Conservation (phyloP, 2,113 vertebrate species). For the Elgaria multicarinata region DNA sequence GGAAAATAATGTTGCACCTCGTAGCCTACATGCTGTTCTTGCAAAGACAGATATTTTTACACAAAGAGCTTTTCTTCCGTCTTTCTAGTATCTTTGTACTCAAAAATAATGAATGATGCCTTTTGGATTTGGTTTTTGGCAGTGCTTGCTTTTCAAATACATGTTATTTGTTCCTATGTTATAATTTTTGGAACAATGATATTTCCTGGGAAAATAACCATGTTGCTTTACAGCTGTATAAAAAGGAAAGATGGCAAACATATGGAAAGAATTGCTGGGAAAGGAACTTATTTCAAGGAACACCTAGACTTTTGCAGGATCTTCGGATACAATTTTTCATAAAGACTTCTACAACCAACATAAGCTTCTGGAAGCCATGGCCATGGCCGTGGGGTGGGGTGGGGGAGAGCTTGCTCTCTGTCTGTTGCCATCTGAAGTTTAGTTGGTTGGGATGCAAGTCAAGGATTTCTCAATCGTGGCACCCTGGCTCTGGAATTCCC, state of each 20-base stretch:
- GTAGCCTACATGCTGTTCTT: not conserved
- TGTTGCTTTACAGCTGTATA: constrained; percentile 25
- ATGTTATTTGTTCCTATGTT: constrained; percentile 51
- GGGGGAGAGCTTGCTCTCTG: not conserved
- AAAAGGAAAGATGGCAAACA: constrained; percentile 48
- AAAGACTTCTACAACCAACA: not conserved
- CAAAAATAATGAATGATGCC: constrained; percentile 56
- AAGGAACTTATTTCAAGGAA: constrained; percentile 52
- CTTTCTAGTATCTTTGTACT: constrained; percentile 36
- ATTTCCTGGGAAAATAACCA: constrained; percentile 59
- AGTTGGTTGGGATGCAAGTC: not conserved
- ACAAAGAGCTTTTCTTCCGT: not conserved
- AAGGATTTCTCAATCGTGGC: not conserved
- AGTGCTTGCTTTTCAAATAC: constrained; percentile 48
- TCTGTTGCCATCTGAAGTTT: not conserved
- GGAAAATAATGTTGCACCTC: not conserved
- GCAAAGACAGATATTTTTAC: constrained; percentile 50
- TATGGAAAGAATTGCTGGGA: constrained; percentile 64
- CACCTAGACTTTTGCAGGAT: constrained; percentile 48
- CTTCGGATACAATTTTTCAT: no score
- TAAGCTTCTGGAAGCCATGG: not conserved
- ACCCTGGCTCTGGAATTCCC: not conserved
- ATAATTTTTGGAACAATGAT: constrained; percentile 38
- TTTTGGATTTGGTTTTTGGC: constrained; percentile 42
- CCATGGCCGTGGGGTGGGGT: not conserved